Conservation (phyloP, 2,113 vertebrate genomes). For the Hemiprocne comata region DNA sequence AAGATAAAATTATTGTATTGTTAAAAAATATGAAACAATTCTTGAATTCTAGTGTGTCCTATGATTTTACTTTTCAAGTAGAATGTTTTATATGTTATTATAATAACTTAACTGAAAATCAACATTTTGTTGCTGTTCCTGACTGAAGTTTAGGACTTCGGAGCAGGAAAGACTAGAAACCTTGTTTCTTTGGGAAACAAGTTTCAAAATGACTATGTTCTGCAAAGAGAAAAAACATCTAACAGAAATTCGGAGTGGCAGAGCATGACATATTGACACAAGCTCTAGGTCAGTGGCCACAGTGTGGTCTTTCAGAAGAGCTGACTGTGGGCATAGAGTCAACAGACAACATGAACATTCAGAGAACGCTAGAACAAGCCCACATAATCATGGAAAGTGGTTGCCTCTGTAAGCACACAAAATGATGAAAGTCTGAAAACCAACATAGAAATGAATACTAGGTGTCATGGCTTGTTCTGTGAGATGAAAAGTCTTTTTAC, state of each 20-base stretch:
- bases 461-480: fast-evolving
- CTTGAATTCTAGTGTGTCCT: background rate
- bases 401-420: background rate
- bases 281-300: background rate
- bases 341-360: background rate
- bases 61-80: background rate
- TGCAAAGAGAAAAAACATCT: background rate
- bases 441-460: background rate
- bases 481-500: background rate
- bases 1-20: background rate
- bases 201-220: background rate
- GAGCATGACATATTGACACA: background rate
- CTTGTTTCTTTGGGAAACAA: background rate
- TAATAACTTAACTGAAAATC: background rate
- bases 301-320: background rate
- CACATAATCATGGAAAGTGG: background rate
- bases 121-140: background rate
- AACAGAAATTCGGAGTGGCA: background rate
- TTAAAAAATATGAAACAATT: background rate
- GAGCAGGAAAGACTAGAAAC: background rate
- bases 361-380: background rate
- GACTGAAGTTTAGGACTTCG: background rate
- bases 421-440: background rate
- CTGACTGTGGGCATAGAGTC: background rate
- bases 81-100: background rate